Evolutionary conservation across 1,140 invertebrate species (phyloP), one percentile per base, ranked within the genome.

Genomic region (Achatina immaculata): DNA sequence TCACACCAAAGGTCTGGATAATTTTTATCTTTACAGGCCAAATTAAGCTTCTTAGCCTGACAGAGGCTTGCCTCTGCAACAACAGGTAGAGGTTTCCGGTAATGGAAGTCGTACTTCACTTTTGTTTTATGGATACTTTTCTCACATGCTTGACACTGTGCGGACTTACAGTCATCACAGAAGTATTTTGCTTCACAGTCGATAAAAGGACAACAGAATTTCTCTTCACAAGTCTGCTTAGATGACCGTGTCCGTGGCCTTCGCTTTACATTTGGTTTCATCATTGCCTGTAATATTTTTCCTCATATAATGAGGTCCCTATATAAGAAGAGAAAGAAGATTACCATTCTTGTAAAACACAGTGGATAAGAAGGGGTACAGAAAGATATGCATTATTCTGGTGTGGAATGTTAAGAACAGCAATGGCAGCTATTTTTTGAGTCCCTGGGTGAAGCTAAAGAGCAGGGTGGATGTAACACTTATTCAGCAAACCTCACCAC

Each of bases 141-240:
- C 80, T 90, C 90, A 84, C 91, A 92, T 31, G 86, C 82, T 69
- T 83, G 36, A 84, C 91, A 92, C 77, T 92, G 91, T 36, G 88
- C 82, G 43, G 90, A 88, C 24, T 86, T 85, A 83, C 91, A 92
- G 42, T 91, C 86, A 40, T 85, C 83, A 85, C 91, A 92, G 48
- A 82, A 65, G 77, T 83, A 89, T 45, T 79, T 62, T n/a, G 91
- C 91, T 80, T 88, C 84, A 40, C 89, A 83, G 14, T 83, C 72
- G 28, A 86, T 85, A 24, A 84, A 83, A 76, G 82, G 81, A 81
- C 90, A 91, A 76, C 85, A 86, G 31, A 88, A 86, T 77, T 88
- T 89, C 81, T 91, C 89, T 43, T 88, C 73, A 84, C 90, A 91
- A 68, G 74, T 84, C 66, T 81, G 81, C 78, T 84, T 86, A 16